Evolutionary conservation across 2,797 vertebrate species (phyloP), one percentile per base, ranked within the genome.

Genomic region (Betta splendens): DNA sequence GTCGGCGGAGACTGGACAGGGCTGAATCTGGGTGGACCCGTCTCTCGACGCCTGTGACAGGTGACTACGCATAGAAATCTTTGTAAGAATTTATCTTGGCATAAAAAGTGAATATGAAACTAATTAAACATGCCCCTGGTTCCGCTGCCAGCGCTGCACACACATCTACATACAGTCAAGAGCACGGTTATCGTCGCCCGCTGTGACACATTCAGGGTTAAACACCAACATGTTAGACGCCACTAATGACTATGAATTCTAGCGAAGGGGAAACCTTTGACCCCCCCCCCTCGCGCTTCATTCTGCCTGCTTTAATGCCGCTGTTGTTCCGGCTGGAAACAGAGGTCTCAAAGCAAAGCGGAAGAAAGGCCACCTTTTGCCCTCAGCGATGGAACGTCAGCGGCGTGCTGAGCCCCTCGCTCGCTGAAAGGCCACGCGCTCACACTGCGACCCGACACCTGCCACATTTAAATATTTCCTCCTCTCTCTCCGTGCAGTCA

Each of bases 401-500:
- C 51, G 48, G 37, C 16, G 7, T 73, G 58, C 67, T 42, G 59
- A 79, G 61, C 79, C 77, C 76, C 78, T 76, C 75, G 36, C 59
- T 62, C 63, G 64, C 28, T 35, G 36, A 73, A 67, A 74, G 72
- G 63, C 53, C 32, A 45, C 2, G 15, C 31, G 72, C 53, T 50
- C 52, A 67, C 52, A 64, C 67, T 40, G 79, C 76, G 68, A 20
- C 57, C 29, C 68, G 79, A 80, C 84, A 80, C 63, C 48, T 53
- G 81, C 72, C 69, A 61, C 79, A 85, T 84, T 74, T 77, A 51
- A 64, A 85, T 79, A 66, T 63, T 62, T 61, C 40, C 20, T 56
- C 49, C 36, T 44, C 45, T 79, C 43, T 66, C 35, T 53, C 29
- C 50, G 28, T 51, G 60, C 38, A 38, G 33, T 63, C 55, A 17